Evolutionary conservation across 53 echinoderm and acorn worm genomes (phyloP).

Genomic region (Holothuria scabra): DNA sequence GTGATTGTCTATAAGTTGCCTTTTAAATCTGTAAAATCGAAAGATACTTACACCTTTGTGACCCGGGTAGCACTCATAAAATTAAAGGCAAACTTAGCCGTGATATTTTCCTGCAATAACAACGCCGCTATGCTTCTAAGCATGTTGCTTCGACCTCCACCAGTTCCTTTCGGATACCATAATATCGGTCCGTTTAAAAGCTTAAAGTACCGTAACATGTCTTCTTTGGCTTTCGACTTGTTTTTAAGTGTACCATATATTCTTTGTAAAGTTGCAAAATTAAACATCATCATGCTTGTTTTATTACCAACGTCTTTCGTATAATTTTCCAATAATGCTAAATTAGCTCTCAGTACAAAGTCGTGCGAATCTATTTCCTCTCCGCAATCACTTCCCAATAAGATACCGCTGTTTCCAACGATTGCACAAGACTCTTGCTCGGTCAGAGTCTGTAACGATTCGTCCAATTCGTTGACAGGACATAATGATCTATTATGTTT

Average conservation of each 20-base stretch:
- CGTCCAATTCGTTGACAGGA: neutral
- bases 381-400: neutral
- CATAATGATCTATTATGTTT: neutral
- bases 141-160: neutral
- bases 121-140: neutral
- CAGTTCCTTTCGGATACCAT: neutral
- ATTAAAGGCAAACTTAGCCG: neutral
- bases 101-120: neutral
- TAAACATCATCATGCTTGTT: constrained; percentile 16
- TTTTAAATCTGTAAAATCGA: too few relatives aligned
- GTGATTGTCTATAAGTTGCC: too few relatives aligned
- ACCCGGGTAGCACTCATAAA: too few relatives aligned
- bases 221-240: neutral
- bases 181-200: neutral
- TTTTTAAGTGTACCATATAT: neutral
- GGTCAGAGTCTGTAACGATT: neutral
- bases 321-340: neutral
- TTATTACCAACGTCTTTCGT: constrained; percentile 12
- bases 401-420: neutral
- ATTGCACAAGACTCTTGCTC: neutral
- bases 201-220: neutral
- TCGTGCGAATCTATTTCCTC: constrained; percentile 11
- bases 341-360: constrained; percentile 8
- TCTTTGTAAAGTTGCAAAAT: neutral
- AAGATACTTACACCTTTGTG: too few relatives aligned